Conservation (phyloP, 2,113 vertebrate genomes). For the Caranx ignobilis region DNA sequence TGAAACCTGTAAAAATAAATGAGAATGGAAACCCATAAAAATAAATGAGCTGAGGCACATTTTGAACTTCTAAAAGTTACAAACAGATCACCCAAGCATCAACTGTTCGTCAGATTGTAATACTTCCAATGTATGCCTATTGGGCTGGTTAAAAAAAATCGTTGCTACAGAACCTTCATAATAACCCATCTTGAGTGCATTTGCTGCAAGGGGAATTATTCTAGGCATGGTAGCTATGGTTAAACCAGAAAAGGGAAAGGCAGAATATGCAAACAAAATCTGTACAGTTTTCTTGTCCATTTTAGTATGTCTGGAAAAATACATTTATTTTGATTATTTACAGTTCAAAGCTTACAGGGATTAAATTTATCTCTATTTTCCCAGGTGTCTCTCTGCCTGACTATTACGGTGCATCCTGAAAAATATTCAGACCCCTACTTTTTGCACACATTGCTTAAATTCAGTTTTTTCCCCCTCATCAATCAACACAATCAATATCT, state of each 20-base stretch:
- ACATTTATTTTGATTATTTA: background rate
- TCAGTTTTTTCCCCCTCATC: too few relatives aligned
- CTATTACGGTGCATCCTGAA: too few relatives aligned
- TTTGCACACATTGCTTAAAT: too few relatives aligned
- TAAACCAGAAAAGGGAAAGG: background rate
- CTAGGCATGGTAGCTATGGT: too few relatives aligned
- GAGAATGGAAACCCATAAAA: background rate
- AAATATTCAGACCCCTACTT: too few relatives aligned
- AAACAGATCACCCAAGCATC: background rate
- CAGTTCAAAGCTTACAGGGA: background rate
- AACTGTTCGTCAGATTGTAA: background rate
- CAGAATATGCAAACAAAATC: background rate
- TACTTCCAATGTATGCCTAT: background rate
- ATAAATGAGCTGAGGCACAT: background rate
- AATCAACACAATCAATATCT: too few relatives aligned
- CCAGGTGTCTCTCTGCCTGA: too few relatives aligned
- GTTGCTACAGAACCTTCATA: background rate
- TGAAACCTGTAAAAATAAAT: background rate
- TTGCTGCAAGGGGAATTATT: background rate
- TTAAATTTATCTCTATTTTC: background rate
- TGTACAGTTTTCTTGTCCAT: background rate
- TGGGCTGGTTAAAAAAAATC: background rate
- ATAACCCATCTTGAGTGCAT: background rate
- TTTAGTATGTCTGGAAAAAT: background rate
- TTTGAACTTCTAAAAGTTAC: background rate